A percentile compares a stretch with the other conserved stretches of the same genome.
phyloP scores from a whole-genome alignment of 2,797 vertebrate species.

The Champsocephalus gunnari region DNA sequence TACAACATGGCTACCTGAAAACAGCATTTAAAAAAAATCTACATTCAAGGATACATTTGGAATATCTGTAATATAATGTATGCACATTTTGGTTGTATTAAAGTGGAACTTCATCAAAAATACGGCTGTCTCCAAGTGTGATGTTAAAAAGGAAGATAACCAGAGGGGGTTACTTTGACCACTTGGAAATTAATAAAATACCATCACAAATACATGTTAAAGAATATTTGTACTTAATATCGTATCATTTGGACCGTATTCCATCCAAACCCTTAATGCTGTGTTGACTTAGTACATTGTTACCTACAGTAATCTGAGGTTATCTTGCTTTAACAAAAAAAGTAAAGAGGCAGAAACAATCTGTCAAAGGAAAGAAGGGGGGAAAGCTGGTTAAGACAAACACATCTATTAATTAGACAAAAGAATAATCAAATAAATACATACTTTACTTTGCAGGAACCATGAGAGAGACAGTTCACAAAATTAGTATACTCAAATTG shows the following conservation, averaged over 20 bases:
- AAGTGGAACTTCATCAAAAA: neutral
- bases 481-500: conserved; percentile 39
- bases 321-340: neutral
- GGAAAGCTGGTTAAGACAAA: conserved; percentile 25
- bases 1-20: neutral
- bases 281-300: neutral
- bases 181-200: neutral
- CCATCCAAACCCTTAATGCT: neutral
- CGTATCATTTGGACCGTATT: too few relatives aligned
- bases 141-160: neutral
- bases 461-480: conserved; percentile 66
- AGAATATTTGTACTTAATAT: neutral
- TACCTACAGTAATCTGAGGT: neutral
- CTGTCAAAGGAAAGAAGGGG: conserved; percentile 28
- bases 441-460: conserved; percentile 77
- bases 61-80: too few relatives aligned
- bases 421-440: conserved; percentile 66
- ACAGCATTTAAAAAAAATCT: neutral
- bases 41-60: neutral
- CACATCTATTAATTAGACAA: conserved; percentile 36
- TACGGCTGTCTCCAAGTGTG: neutral
- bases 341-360: conserved; percentile 54
- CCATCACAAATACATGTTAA: neutral
- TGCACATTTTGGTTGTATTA: neutral
- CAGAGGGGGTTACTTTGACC: too few relatives aligned